Base-by-base conservation (phyloP, 2,888 invertebrate species). In the Brenthis daphne region DNA sequence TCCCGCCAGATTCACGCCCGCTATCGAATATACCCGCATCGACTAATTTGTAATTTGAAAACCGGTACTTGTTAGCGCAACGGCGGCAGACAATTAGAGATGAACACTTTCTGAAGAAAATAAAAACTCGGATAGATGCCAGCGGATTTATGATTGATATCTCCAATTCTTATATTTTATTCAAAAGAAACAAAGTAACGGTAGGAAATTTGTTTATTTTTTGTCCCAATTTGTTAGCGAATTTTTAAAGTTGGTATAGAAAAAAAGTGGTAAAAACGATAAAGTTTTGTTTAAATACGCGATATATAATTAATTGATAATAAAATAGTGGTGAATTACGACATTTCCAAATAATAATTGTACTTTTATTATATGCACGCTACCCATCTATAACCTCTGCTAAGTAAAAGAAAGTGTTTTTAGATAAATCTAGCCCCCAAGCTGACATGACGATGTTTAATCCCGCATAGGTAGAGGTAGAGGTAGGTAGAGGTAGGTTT, bases 31-130 rank as follows among this genome's bases (percentile, higher is more conserved):
- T 54, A 64, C 50, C 65, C 63, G 69, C 65, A 67, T 54, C 37
- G 67, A 67, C 61, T 70, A 72, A 72, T 72, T 72, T 72, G 72
- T 72, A 56, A 72, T 70, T 70, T 70, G 67, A 63, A 72, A 67
- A 67, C 67, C 70, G 65, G 65, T 65, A 72, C 67, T 72, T 70
- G 70, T 72, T 70, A 72, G 69, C 65, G 64, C 57, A 67, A 65
- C 65, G 47, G 70, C 65, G 70, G 57, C 57, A 57, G 67, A 67
- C 70, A 70, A 72, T 72, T 72, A 72, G 72, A 61, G 69, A 57
- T 65, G 67, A 64, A 67, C 58, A 67, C 65, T 67, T 64, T 64
- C 55, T 61, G 20, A 37, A 63, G 67, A 63, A 67, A 63, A 71
- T 64, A 71, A 71, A 71, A 72, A 61, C 68, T 57, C 43, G 65